These are phyloP conservation scores for Aeoliscus strigatus DNA, from an alignment of 2,797 vertebrate genomes.

Conservation along the genomic window DNA sequence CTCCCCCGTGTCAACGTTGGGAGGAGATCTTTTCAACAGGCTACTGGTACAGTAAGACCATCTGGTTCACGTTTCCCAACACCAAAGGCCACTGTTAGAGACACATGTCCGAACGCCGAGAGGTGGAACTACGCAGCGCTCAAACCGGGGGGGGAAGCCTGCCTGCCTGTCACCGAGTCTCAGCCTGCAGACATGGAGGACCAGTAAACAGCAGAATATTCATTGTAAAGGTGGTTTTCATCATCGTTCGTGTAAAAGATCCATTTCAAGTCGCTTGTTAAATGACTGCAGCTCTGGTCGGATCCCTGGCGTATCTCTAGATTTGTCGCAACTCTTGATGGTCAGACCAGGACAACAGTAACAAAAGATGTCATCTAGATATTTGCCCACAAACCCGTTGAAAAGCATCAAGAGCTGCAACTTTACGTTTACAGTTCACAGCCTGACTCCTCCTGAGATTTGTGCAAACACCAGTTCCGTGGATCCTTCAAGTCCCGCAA, in stretches of 20 bases:
- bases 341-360: conserved; percentile 15
- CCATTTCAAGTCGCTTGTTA: conserved; percentile 37
- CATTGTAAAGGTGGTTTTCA: conserved; percentile 35
- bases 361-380: conserved; percentile 19
- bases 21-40: conserved; percentile 37
- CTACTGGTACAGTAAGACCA: conserved; percentile 27
- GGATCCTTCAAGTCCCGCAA: conserved; percentile 16
- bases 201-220: too few relatives aligned
- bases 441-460: conserved; percentile 5
- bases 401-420: background rate
- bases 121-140: conserved; percentile 26
- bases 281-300: conserved; percentile 33
- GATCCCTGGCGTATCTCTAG: conserved; percentile 41
- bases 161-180: conserved; percentile 24
- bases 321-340: conserved; percentile 33
- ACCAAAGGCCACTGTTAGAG: conserved; percentile 14
- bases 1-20: conserved; percentile 46
- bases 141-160: conserved; percentile 45
- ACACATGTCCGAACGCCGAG: conserved; percentile 21
- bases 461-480: conserved; percentile 17
- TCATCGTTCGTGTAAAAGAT: conserved; percentile 40
- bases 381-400: conserved; percentile 14
- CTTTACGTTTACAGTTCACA: background rate
- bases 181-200: conserved; percentile 26
- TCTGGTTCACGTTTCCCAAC: conserved; percentile 36